A percentile compares a stretch with the other conserved stretches of the same genome.
phyloP scores from a whole-genome alignment of 2,797 vertebrate species.

The Steatocranus sp. region DNA sequence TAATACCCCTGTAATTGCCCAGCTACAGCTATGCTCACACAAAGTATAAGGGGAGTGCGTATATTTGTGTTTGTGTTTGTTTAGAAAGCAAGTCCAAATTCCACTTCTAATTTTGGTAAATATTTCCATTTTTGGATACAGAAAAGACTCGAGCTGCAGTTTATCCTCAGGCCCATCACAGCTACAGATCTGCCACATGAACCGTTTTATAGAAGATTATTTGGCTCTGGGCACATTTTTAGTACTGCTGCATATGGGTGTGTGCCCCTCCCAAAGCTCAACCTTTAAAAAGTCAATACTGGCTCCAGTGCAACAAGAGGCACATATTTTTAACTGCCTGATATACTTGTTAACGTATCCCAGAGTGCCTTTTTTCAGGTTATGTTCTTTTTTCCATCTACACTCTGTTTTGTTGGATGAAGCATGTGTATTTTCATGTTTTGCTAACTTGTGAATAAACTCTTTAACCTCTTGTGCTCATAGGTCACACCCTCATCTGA shows the following conservation, averaged over 20 bases:
- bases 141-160: background rate
- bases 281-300: background rate
- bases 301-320: background rate
- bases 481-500: constrained; percentile 32
- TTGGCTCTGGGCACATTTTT: constrained; percentile 31
- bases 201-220: background rate
- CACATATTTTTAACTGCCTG: background rate
- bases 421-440: background rate
- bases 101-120: background rate
- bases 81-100: background rate
- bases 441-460: background rate
- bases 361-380: background rate
- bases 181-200: background rate
- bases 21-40: background rate
- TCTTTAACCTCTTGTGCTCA: background rate
- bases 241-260: background rate
- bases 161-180: background rate
- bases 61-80: background rate
- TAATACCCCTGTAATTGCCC: background rate
- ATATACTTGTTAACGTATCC: background rate
- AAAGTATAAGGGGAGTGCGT: background rate
- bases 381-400: background rate
- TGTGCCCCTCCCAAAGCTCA: background rate
- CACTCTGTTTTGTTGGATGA: background rate
- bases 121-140: background rate